Conservation (phyloP, 2,797 vertebrate genomes). For the Carcharodon carcharias region DNA sequence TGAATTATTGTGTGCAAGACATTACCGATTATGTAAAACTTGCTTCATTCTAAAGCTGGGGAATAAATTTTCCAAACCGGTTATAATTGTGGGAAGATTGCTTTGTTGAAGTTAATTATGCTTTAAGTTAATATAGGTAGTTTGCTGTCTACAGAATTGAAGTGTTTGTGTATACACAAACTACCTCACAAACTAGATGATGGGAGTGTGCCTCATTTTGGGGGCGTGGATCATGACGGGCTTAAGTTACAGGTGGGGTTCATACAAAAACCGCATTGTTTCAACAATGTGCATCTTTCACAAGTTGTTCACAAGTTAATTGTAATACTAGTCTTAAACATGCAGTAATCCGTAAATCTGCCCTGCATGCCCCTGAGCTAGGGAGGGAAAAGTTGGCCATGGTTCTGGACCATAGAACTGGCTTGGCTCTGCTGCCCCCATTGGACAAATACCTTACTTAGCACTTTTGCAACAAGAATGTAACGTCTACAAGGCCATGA, state of each 20-base stretch:
- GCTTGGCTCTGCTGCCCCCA: not conserved
- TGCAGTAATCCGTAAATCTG: not conserved
- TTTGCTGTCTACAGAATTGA: not conserved
- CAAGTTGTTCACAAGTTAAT: not conserved
- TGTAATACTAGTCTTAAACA: conserved; percentile 5
- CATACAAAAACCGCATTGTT: conserved; percentile 18
- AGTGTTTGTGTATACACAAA: not conserved
- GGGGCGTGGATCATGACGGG: not conserved
- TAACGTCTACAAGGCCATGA: not conserved
- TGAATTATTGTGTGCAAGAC: not conserved
- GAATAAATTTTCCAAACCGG: not conserved
- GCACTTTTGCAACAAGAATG: not conserved
- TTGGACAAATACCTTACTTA: not conserved
- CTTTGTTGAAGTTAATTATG: not conserved
- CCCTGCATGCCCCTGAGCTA: not conserved
- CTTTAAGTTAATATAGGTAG: not conserved
- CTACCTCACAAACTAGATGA: conserved; percentile 5
- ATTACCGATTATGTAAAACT: not conserved
- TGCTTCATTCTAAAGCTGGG: not conserved
- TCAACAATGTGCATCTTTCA: conserved; percentile 26
- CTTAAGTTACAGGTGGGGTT: conserved; percentile 24
- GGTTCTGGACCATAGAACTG: not conserved
- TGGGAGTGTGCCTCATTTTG: not conserved
- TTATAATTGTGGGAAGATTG: not conserved
- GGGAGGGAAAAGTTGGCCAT: conserved; percentile 11